phyloP scores from a whole-genome alignment of 2,888 invertebrate genomes.

The Eumacrocentrus americanus region DNA sequence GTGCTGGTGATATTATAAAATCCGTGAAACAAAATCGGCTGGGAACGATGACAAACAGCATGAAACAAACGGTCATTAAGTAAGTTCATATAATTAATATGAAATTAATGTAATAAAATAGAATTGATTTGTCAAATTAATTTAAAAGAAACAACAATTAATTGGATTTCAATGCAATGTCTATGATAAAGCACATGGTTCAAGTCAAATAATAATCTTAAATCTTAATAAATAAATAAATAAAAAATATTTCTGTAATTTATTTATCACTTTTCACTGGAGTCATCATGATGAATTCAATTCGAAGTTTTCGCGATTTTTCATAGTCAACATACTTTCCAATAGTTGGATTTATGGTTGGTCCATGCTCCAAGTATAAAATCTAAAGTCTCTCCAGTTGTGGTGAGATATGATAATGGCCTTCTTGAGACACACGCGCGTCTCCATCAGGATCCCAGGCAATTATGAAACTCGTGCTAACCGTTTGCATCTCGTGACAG shows the following conservation, averaged over 20 bases:
- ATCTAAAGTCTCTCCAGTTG: not conserved
- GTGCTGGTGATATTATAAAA: slow-evolving; percentile 40
- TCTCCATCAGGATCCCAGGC: not conserved
- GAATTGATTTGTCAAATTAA: no score
- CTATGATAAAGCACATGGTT: no score
- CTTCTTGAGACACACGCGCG: not conserved
- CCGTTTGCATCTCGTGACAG: not conserved
- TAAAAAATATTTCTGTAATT: not conserved
- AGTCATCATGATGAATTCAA: not conserved
- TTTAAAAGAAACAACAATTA: no score
- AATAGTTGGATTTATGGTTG: not conserved
- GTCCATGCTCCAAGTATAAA: not conserved
- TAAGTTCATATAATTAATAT: slow-evolving; percentile 53
- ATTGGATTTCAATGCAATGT: no score
- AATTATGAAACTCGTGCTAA: slow-evolving; percentile 3
- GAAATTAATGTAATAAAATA: not conserved
- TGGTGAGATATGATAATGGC: no score
- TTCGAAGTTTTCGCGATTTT: not conserved
- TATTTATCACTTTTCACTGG: not conserved
- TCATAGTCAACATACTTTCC: not conserved
- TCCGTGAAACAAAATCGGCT: slow-evolving; percentile 6
- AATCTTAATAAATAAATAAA: no score
- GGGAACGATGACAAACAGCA: slow-evolving; percentile 62
- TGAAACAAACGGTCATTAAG: slow-evolving; percentile 66
- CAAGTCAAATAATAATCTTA: no score